These are phyloP conservation scores for Coelinius sp. DNA, from an alignment of 2,888 invertebrate species.

Conservation along the genomic window DNA sequence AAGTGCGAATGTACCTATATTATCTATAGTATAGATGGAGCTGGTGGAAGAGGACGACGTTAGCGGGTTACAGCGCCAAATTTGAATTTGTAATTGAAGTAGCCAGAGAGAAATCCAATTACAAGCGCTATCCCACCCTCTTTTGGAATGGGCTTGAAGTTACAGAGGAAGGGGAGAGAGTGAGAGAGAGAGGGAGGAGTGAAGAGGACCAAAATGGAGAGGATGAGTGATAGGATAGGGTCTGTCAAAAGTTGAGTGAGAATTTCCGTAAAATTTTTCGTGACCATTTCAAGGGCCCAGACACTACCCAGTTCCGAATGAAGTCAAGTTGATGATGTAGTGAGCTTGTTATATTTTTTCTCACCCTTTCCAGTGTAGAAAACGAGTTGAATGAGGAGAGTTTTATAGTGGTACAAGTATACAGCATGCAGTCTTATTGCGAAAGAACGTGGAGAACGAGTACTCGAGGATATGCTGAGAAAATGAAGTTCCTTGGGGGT, in stretches of 20 bases:
- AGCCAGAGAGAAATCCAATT: conserved; percentile 51
- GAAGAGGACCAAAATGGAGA: neutral
- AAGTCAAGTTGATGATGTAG: neutral
- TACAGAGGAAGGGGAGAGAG: neutral
- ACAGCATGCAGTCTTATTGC: neutral
- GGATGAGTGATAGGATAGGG: neutral
- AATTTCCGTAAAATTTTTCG: conserved; percentile 14
- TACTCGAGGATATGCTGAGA: conserved; percentile 15
- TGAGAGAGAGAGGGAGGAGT: neutral
- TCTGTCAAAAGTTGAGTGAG: conserved; percentile 12
- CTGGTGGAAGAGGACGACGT: conserved; percentile 42
- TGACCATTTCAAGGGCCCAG: neutral
- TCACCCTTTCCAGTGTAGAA: neutral
- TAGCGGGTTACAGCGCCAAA: conserved; percentile 56
- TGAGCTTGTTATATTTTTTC: conserved; percentile 12
- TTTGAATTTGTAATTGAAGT: conserved; percentile 69
- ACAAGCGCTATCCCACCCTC: conserved; percentile 41
- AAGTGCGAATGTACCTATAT: conserved; percentile 16
- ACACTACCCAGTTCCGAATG: neutral
- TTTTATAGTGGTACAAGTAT: conserved; percentile 2
- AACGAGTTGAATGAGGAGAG: neutral
- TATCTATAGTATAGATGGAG: neutral
- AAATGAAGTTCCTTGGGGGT: conserved; percentile 28
- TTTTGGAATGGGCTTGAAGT: conserved; percentile 15
- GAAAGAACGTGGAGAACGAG: conserved; percentile 2